Base-by-base conservation (phyloP, 2,113 vertebrate genomes). In the Bubo bubo region DNA sequence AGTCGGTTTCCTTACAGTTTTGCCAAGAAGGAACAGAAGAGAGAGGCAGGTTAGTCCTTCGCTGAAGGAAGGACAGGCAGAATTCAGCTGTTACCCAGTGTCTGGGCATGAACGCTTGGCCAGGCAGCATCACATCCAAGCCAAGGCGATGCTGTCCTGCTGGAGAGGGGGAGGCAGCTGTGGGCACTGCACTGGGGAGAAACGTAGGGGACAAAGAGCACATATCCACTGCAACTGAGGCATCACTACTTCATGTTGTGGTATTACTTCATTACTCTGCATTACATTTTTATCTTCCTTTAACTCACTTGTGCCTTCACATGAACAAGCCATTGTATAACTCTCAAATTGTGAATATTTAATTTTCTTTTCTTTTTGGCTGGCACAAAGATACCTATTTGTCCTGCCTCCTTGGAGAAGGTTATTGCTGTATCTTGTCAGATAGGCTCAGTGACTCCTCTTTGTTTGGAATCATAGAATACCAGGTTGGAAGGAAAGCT, bases 161-260 rank as follows among this genome's bases (percentile, higher is more conserved):
- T 2, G 3, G n/a, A 27, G 35, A 10, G 1, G 28, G 28, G 6
- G 39, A 45, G 41, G 39, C 27, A 72, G 59, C 7, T 0, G 1
- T 12, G 35, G 27, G 4, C 18, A 39, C 28, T 9, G 34, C 18
- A 4, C 5, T 10, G 11, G 26, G 26, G 39, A 53, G 34, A 19
- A 50, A 24, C 49, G 0, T 23, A 50, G 41, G 41, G 43, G 4
- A 27, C n/a, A 58, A 35, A 34, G 47, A 35, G 10, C 37, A 56
- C 11, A 1, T 4, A 4, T 11, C 32, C 59, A 6, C 23, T 35
- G 27, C 60, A 70, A 4, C 11, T 1, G 41, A 32, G 62, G n/a
- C 70, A 45, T 34, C n/a, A 1, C 45, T 3, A 0, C 60, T 30
- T 8, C 7, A 1, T 3, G 6, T 18, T 8, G 5, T 60, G 37